Base-by-base conservation (phyloP, 2,888 invertebrate species). In the Macrosoma leucophasiata region DNA sequence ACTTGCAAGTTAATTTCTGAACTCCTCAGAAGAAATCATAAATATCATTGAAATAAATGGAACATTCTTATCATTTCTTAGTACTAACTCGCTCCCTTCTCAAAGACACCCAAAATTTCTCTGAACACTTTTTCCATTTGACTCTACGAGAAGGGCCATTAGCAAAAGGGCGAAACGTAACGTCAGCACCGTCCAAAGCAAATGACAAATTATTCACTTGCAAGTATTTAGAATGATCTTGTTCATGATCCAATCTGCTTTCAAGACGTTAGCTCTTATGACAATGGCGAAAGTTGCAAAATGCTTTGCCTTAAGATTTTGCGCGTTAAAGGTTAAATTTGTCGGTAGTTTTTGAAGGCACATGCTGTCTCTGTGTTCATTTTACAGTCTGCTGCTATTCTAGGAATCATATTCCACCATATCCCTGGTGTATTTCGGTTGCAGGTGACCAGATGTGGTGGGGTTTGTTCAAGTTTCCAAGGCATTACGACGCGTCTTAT, bases 341-440 rank as follows among this genome's bases (percentile, higher is more conserved):
- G 63, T 47, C 46, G 43, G 52, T 61, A 62, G 62, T 66, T 78
- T 81, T 76, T 70, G 74, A 69, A 68, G 68, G 75, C 81, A 77
- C 67, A 73, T 79, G 78, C 68, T 74, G 67, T 71, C 69, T 65
- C 63, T 67, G 58, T 65, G 55, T 77, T 74, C 78, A 77, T 81
- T 82, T 81, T 77, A 78, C 79, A 76, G 79, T 78, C 82, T 77
- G 79, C 55, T 76, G 81, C 82, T 81, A 81, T 82, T 82, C 82
- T 79, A 81, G 78, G 82, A 82, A 82, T 70, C 66, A 69, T 77
- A 72, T 76, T 72, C 68, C 61, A 58, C 62, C 68, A 71, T 76
- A 70, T 74, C 66, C 64, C 58, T n/a, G 48, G 63, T 57, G 61
- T 79, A 78, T 79, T 81, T 78, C 58, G 56, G 74, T 63, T 55